Percentiles rank a stretch among this genome's conserved stretches.
phyloP scores from a whole-genome alignment of 1,140 invertebrate genomes.

The Bilobella aurantiaca region DNA sequence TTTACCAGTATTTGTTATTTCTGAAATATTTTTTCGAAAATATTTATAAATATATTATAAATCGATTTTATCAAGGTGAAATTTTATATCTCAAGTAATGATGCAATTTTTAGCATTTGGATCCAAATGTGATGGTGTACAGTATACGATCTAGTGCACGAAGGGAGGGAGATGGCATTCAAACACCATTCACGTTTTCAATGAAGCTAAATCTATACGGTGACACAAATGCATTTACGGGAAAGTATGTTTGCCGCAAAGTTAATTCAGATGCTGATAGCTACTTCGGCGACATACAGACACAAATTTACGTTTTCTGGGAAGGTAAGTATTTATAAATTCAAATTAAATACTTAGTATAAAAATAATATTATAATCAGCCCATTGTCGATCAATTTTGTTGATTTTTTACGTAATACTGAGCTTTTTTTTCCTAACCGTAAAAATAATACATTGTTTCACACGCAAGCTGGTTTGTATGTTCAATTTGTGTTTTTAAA shows the following conservation, averaged over 20 bases:
- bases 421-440: no score
- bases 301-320: background rate
- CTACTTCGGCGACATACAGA: background rate
- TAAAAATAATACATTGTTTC: no score
- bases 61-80: background rate
- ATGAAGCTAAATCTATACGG: background rate
- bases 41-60: background rate
- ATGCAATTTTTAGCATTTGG: background rate
- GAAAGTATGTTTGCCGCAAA: background rate
- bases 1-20: no score
- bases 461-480: no score
- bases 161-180: background rate
- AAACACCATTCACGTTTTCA: background rate
- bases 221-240: background rate
- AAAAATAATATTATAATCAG: background rate
- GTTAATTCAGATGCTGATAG: background rate
- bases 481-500: background rate
- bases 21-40: no score
- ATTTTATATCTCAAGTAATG: background rate
- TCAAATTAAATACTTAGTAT: background rate
- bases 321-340: background rate
- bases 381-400: background rate
- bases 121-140: background rate
- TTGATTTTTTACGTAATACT: background rate
- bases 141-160: background rate